Percentiles rank a stretch among this genome's conserved stretches.
Conservation (phyloP, 2,888 invertebrate genomes). For the Nemoura dubitans region DNA sequence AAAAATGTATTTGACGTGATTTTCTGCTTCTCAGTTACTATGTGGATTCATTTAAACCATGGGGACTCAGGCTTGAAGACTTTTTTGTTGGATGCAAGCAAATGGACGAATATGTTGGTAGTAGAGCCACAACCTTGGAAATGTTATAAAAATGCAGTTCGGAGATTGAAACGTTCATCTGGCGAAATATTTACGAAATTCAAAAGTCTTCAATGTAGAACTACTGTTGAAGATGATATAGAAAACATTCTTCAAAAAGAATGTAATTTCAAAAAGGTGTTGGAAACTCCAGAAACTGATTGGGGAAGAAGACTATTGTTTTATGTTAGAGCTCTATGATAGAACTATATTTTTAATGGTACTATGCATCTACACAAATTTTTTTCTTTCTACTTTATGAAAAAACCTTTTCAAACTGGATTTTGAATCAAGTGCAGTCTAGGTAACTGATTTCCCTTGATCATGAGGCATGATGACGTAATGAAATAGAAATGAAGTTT, state of each 20-base stretch:
- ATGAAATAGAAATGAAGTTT: no score
- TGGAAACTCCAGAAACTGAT: slow-evolving; percentile 68
- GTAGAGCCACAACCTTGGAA: slow-evolving; percentile 89
- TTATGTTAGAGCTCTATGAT: slow-evolving; percentile 60
- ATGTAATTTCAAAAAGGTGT: slow-evolving; percentile 64
- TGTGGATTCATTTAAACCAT: slow-evolving; percentile 91
- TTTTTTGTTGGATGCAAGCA: slow-evolving; percentile 70
- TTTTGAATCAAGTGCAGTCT: no score
- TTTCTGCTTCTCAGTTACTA: slow-evolving; percentile 85
- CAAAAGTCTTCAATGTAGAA: slow-evolving; percentile 67
- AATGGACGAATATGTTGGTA: slow-evolving; percentile 67
- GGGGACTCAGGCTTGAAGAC: slow-evolving; percentile 75
- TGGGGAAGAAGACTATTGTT: slow-evolving; percentile 78
- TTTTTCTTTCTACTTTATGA: no score
- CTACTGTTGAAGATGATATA: slow-evolving; percentile 70
- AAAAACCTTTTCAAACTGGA: no score
- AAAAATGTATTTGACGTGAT: slow-evolving; percentile 69
- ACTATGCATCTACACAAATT: no score
- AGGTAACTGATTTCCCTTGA: no score
- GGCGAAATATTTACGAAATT: slow-evolving; percentile 70
- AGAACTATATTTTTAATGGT: slow-evolving; percentile 48
- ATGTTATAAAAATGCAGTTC: slow-evolving; percentile 80
- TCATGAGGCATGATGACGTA: no score
- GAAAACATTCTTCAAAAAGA: slow-evolving; percentile 64
- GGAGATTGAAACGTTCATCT: slow-evolving; percentile 73